phyloP scores from a whole-genome alignment of 37 sponge, comb jelly and placozoan genomes.

The Hexactinellida sp. region DNA sequence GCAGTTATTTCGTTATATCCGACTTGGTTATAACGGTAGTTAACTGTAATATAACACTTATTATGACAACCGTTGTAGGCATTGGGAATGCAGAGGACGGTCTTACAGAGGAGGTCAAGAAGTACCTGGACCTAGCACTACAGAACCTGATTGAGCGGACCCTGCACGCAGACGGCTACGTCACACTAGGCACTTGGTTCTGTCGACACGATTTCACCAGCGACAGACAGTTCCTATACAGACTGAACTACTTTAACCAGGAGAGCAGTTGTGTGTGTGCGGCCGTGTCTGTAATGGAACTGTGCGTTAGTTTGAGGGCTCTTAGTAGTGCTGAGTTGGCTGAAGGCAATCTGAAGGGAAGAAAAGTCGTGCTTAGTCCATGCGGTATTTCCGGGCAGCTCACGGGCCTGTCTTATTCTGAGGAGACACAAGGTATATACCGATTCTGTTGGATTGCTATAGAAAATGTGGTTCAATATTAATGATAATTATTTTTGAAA shows the following conservation, averaged over 20 bases:
- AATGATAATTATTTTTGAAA: too few species aligned
- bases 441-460: too few species aligned
- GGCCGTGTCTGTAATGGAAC: not conserved
- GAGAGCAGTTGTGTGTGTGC: constrained; percentile 3
- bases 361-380: not conserved
- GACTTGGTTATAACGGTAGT: too few species aligned
- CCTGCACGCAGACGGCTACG: not conserved
- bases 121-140: not conserved
- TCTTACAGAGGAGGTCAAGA: not conserved
- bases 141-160: not conserved
- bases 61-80: not conserved
- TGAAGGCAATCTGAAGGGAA: not conserved
- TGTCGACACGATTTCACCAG: not conserved
- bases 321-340: not conserved
- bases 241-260: not conserved
- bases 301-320: not conserved
- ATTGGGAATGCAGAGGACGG: not conserved
- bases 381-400: not conserved
- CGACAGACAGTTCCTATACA: not conserved
- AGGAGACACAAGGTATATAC: not conserved
- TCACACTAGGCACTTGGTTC: constrained; percentile 4
- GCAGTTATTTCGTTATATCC: too few species aligned
- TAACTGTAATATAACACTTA: not conserved
- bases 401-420: not conserved
- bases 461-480: too few species aligned